phyloP scores from a whole-genome alignment of 2,888 invertebrate genomes.

The Agrotis exclamationis region DNA sequence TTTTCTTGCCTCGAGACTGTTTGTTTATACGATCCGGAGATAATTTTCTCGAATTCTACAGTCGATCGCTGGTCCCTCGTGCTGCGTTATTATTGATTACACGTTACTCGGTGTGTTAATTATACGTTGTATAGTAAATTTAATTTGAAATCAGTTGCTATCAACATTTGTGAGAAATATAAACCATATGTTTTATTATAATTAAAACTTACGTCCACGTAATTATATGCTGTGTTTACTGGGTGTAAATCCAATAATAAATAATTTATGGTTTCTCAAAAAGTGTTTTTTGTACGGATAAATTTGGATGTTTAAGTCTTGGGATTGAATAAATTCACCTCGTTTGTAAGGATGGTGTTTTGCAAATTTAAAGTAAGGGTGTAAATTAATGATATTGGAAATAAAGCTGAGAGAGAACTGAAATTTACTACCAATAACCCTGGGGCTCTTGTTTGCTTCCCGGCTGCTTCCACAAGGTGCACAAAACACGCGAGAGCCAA shows the following conservation, averaged over 20 bases:
- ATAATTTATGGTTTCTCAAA: conserved; percentile 59
- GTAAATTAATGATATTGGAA: conserved; percentile 76
- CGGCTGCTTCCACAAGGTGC: conserved; percentile 77
- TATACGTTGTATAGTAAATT: conserved; percentile 83
- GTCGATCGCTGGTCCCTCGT: conserved; percentile 80
- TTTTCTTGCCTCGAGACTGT: conserved; percentile 81
- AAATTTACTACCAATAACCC: conserved; percentile 86
- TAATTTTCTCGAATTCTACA: conserved; percentile 81
- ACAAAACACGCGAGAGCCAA: conserved; percentile 76
- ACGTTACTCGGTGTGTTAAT: conserved; percentile 85
- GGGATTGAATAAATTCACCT: conserved; percentile 34
- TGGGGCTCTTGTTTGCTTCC: conserved; percentile 83
- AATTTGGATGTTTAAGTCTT: conserved; percentile 18
- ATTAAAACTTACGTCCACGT: conserved; percentile 66
- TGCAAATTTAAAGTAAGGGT: conserved; percentile 60
- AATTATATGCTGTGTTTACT: conserved; percentile 64
- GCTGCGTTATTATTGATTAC: conserved; percentile 87
- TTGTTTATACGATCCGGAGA: conserved; percentile 85
- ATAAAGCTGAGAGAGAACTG: conserved; percentile 78
- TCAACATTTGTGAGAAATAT: conserved; percentile 70
- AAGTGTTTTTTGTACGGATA: conserved; percentile 20
- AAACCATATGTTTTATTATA: conserved; percentile 65
- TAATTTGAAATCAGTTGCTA: conserved; percentile 79
- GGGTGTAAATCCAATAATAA: conserved; percentile 66
- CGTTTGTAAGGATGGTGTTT: conserved; percentile 47